Conservation (phyloP, 2,888 invertebrate species). For the Macrophya annulata region DNA sequence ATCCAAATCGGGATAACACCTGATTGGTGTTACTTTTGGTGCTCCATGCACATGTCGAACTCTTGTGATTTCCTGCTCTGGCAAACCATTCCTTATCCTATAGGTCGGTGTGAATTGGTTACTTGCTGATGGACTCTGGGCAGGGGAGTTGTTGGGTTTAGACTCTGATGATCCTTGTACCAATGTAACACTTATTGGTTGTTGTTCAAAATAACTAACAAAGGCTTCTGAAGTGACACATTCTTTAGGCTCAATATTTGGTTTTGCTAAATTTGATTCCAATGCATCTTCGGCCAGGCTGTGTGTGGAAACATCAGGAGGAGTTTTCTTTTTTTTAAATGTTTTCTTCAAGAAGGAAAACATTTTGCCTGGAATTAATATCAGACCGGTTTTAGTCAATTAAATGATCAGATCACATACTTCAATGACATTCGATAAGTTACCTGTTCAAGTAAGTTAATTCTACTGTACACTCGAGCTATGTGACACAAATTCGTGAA, state of each 20-base stretch:
- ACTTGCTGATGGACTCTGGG: too few species aligned
- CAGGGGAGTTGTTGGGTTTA: not conserved
- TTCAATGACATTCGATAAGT: not conserved
- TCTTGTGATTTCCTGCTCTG: not conserved
- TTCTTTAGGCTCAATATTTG: not conserved
- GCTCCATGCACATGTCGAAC: not conserved
- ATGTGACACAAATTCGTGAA: not conserved
- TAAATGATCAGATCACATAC: not conserved
- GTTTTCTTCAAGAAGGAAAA: not conserved
- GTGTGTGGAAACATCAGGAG: not conserved
- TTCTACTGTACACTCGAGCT: not conserved
- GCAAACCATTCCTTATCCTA: not conserved
- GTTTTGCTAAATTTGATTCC: not conserved
- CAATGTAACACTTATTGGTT: not conserved
- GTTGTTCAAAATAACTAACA: not conserved
- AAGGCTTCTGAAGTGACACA: not conserved
- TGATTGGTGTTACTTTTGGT: not conserved
- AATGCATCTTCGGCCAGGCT: slow-evolving; percentile 13
- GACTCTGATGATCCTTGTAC: slow-evolving; percentile 16
- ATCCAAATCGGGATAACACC: slow-evolving; percentile 12
- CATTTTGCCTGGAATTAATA: slow-evolving; percentile 11
- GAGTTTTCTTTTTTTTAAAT: not conserved
- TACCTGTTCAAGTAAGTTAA: not conserved
- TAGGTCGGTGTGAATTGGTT: too few species aligned
- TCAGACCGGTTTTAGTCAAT: not conserved